These are phyloP conservation scores for Diadema setosum DNA, from an alignment of 35 echinoderm and acorn worm species.

Conservation along the genomic window DNA sequence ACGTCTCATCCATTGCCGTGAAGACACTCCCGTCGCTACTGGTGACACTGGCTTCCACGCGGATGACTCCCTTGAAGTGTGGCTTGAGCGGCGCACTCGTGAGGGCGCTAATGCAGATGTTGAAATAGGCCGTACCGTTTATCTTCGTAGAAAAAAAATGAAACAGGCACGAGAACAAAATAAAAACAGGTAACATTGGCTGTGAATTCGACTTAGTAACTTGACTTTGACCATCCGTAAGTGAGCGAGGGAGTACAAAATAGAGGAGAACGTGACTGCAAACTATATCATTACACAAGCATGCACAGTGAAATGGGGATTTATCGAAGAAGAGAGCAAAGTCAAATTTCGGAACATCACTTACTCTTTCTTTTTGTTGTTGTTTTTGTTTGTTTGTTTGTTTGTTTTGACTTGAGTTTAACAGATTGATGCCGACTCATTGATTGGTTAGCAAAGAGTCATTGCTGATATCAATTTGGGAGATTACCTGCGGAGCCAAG, in stretches of 20 bases:
- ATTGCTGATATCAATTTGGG: no score
- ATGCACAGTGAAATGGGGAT: background rate
- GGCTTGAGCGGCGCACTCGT: slow-evolving; percentile 26
- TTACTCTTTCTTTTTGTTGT: no score
- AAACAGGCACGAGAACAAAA: no score
- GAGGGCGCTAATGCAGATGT: slow-evolving; percentile 67
- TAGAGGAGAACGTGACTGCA: background rate
- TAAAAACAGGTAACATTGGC: no score
- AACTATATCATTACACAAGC: background rate
- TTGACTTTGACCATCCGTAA: background rate
- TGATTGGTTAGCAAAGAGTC: no score
- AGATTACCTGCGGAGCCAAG: no score
- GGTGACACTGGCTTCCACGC: slow-evolving; percentile 87
- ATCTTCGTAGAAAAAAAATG: slow-evolving; percentile 45
- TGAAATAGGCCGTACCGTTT: slow-evolving; percentile 67
- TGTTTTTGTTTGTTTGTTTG: no score
- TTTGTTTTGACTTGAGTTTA: no score
- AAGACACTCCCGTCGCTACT: slow-evolving; percentile 81
- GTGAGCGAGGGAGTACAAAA: background rate
- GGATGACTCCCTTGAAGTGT: slow-evolving; percentile 80
- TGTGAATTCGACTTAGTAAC: background rate
- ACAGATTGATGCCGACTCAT: no score
- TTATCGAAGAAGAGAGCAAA: background rate
- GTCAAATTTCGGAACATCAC: no score
- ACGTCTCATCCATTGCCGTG: slow-evolving; percentile 80